Evolutionary conservation across 2,888 invertebrate genomes (phyloP).

Genomic region (Acleris sparsana): DNA sequence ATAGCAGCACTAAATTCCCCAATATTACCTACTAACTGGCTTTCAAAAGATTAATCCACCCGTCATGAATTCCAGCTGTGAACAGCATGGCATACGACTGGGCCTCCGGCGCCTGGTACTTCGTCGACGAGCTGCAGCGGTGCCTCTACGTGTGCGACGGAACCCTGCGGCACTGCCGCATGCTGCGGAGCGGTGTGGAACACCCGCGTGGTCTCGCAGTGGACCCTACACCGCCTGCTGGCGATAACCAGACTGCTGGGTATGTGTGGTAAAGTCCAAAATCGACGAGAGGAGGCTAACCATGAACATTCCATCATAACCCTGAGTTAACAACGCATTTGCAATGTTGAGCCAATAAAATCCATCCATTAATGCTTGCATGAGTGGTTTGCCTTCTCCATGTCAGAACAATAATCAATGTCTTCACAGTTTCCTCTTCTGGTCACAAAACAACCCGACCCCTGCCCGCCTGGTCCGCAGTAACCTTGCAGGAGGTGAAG

Average conservation of each 20-base stretch:
- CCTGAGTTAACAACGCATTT: no score
- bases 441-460: slow-evolving; percentile 7
- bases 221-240: slow-evolving; percentile 4
- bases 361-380: no score
- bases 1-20: background rate
- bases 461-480: slow-evolving; percentile 12
- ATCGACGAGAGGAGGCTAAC: background rate
- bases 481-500: background rate
- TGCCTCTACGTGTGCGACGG: slow-evolving; percentile 13
- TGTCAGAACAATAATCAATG: background rate
- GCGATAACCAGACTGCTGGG: background rate
- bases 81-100: slow-evolving; percentile 5
- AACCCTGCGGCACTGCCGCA: slow-evolving; percentile 12
- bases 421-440: slow-evolving; percentile 8
- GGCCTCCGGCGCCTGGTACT: slow-evolving; percentile 10
- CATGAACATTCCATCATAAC: background rate
- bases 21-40: background rate
- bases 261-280: background rate
- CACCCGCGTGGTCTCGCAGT: slow-evolving; percentile 1
- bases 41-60: background rate
- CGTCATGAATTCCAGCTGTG: background rate
- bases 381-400: background rate
- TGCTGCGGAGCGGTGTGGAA: background rate
- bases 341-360: no score
- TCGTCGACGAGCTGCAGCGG: slow-evolving; percentile 6